Percentiles rank a stretch among this genome's conserved stretches.
These are phyloP conservation scores for Myxocyprinus asiaticus DNA, from an alignment of 2,113 vertebrate genomes.

Conservation along the genomic window DNA sequence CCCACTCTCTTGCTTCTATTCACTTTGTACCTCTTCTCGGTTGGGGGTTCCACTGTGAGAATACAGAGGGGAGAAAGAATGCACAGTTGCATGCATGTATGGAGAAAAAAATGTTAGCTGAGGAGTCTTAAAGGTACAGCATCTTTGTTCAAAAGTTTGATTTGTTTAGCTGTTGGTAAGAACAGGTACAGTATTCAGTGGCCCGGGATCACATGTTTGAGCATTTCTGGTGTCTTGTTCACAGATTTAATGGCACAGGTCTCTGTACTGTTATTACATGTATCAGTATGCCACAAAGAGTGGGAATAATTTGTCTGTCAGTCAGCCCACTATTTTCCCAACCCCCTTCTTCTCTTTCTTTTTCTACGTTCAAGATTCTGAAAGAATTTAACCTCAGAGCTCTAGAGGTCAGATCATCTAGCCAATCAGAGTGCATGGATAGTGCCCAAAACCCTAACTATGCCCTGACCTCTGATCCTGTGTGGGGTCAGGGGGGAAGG, in stretches of 20 bases:
- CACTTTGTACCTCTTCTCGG: constrained; percentile 70
- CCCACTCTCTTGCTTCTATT: constrained; percentile 64
- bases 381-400: constrained; percentile 80
- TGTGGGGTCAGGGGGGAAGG: constrained; percentile 76
- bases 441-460: constrained; percentile 84
- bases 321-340: constrained; percentile 71
- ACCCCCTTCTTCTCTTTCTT: constrained; percentile 71
- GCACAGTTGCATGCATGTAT: constrained; percentile 29
- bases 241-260: background rate
- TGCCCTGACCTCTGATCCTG: constrained; percentile 75
- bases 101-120: background rate
- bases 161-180: background rate
- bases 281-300: constrained; percentile 71
- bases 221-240: background rate
- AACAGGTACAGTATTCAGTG: background rate
- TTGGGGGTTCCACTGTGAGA: constrained; percentile 62
- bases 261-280: constrained; percentile 72
- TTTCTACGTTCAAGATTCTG: constrained; percentile 76
- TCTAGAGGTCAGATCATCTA: constrained; percentile 75
- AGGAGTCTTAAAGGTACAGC: constrained; percentile 10
- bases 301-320: constrained; percentile 74
- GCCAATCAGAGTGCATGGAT: constrained; percentile 80
- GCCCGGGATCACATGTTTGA: background rate
- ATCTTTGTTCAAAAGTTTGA: background rate
- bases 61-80: constrained; percentile 58